These are phyloP conservation scores for Onychomys arenicola DNA, from an alignment of 2,797 vertebrate genomes.

Conservation along the genomic window DNA sequence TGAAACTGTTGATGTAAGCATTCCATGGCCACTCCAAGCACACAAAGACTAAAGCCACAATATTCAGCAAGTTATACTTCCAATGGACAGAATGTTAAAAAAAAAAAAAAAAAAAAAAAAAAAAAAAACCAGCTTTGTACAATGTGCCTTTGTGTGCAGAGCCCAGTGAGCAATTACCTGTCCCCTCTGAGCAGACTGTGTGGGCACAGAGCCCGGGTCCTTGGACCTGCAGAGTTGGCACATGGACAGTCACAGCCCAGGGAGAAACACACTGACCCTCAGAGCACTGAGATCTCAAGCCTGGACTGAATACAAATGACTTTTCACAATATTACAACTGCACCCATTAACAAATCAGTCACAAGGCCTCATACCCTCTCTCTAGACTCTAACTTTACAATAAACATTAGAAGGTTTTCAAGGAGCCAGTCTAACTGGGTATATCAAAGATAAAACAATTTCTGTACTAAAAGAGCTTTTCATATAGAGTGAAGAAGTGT, in stretches of 20 bases:
- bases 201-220: not conserved
- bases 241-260: not conserved
- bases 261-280: not conserved
- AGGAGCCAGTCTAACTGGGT: not conserved
- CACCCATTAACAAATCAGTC: conserved; percentile 40
- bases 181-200: not conserved
- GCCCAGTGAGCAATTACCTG: not conserved
- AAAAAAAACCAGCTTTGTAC: conserved; percentile 52
- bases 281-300: not conserved
- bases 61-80: conserved; percentile 18
- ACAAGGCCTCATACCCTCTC: not conserved
- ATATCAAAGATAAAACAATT: not conserved
- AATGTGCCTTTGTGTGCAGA: conserved; percentile 51
- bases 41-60: conserved; percentile 34
- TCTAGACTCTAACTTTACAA: not conserved
- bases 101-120: not conserved
- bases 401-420: conserved; percentile 6
- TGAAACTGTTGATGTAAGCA: conserved; percentile 61
- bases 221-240: not conserved
- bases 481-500: not conserved
- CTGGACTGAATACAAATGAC: not conserved
- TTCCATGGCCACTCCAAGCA: conserved; percentile 62
- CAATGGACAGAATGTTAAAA: not conserved
- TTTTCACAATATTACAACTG: not conserved
- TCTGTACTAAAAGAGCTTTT: not conserved